Conservation (phyloP, 1,140 invertebrate genomes). For the Atta texana region DNA sequence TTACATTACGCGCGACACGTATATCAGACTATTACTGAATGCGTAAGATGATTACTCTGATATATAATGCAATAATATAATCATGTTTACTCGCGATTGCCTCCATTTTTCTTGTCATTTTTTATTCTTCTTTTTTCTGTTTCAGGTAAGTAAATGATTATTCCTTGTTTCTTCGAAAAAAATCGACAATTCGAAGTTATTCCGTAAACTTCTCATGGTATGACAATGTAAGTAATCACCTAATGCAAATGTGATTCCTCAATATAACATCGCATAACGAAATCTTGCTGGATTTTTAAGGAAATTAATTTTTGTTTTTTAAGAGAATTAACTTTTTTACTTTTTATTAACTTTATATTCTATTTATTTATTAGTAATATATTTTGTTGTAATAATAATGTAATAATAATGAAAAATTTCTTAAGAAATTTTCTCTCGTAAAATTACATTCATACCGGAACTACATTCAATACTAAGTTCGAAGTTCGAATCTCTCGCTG, state of each 20-base stretch:
- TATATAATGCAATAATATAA: no score
- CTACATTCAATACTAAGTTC: neutral
- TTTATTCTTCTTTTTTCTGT: constrained; percentile 7
- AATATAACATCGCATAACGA: neutral
- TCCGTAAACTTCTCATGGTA: neutral
- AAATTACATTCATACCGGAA: neutral
- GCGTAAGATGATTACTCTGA: no score
- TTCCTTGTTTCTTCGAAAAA: neutral
- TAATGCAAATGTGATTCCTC: neutral
- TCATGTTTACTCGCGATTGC: no score
- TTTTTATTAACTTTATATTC: neutral
- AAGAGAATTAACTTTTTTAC: no score
- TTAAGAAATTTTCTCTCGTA: neutral
- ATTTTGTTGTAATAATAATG: neutral
- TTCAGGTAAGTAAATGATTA: constrained; percentile 27
- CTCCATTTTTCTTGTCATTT: no score
- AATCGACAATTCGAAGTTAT: neutral
- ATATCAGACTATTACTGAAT: no score
- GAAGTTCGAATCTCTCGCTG: neutral
- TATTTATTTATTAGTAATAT: neutral
- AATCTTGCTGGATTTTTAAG: neutral
- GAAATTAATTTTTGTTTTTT: neutral
- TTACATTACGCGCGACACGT: no score
- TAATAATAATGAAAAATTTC: neutral
- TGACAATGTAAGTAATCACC: neutral